Conservation (phyloP, 2,113 vertebrate species). For the Grallaria varia region DNA sequence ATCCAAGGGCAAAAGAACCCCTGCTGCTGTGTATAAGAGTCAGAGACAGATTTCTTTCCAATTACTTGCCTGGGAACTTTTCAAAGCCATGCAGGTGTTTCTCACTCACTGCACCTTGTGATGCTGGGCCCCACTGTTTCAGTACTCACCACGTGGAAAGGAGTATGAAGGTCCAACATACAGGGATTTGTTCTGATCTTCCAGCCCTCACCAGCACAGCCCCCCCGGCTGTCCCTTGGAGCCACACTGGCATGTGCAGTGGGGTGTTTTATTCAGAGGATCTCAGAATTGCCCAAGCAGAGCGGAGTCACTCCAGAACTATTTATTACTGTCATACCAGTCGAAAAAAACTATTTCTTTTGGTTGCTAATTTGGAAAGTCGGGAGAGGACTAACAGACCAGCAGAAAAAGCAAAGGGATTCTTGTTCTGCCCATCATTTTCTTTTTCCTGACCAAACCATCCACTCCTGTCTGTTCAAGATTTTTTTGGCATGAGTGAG, state of each 20-base stretch:
- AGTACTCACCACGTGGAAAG: accelerated
- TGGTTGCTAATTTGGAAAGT: not conserved
- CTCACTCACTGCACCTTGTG: not conserved
- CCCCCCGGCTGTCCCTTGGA: not conserved
- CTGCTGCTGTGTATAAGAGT: accelerated
- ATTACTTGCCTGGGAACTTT: not conserved
- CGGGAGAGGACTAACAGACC: not conserved
- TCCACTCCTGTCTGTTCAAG: not conserved
- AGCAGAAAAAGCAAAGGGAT: not conserved
- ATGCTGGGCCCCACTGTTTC: accelerated
- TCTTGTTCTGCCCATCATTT: not conserved
- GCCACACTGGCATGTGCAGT: accelerated
- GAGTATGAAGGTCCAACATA: not conserved
- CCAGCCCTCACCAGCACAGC: not conserved
- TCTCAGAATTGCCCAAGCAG: not conserved
- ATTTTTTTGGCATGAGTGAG: accelerated
- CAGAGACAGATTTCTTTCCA: not conserved
- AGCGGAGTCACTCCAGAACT: not conserved
- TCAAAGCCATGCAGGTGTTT: not conserved
- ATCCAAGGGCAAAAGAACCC: not conserved
- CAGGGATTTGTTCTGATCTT: not conserved
- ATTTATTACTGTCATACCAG: not conserved
- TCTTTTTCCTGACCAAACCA: not conserved
- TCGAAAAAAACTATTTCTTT: not conserved
- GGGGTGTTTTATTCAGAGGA: not conserved